phyloP scores from a whole-genome alignment of 2,113 vertebrate species.

The Sinocyclocheilus maitianheensis region DNA sequence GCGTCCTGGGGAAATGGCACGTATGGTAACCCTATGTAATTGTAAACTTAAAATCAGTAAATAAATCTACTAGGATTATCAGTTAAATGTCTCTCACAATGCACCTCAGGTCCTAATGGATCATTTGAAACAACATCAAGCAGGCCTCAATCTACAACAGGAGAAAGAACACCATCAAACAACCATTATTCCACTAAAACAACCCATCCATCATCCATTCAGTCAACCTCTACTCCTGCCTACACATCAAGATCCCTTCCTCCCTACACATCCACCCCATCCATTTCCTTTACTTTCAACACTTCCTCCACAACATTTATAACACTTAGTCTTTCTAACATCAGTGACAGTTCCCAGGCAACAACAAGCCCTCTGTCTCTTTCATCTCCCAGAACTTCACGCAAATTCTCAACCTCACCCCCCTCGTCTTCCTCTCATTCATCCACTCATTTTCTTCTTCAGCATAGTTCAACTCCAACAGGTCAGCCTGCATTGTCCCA shows the following conservation, averaged over 20 bases:
- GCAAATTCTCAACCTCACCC: background rate
- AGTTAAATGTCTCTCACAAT: background rate
- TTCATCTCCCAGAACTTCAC: background rate
- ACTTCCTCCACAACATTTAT: constrained; percentile 5
- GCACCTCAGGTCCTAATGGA: background rate
- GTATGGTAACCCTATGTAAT: background rate
- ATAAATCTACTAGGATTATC: background rate
- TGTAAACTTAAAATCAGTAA: background rate
- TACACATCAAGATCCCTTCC: constrained; percentile 13
- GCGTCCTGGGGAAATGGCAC: too few relatives aligned
- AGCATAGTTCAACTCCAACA: constrained; percentile 7
- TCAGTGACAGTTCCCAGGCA: background rate
- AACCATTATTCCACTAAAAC: background rate
- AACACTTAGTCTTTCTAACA: background rate
- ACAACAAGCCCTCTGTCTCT: constrained; percentile 13
- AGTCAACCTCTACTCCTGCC: constrained; percentile 20
- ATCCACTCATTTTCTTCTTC: background rate
- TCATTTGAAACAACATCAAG: constrained; percentile 30
- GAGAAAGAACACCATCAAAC: constrained; percentile 8
- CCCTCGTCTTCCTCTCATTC: constrained; percentile 9
- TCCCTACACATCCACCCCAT: constrained; percentile 15
- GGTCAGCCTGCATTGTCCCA: background rate
- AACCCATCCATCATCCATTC: background rate
- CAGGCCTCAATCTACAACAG: constrained; percentile 13
- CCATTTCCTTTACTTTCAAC: constrained; percentile 21